phyloP scores from a whole-genome alignment of 2,113 vertebrate species.

The Hemiscyllium ocellatum region DNA sequence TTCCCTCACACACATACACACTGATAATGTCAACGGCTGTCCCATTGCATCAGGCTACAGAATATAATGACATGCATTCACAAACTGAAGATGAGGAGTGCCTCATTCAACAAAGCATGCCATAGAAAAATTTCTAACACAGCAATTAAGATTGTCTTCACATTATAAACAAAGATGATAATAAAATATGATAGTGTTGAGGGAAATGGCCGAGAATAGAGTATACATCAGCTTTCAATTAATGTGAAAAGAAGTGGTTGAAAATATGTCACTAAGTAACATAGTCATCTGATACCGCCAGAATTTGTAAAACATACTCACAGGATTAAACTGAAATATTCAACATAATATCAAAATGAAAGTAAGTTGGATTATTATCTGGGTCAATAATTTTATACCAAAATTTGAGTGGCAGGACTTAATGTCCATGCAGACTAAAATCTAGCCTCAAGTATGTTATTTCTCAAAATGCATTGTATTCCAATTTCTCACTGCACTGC shows the following conservation, averaged over 20 bases:
- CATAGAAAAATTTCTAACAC: constrained; percentile 7
- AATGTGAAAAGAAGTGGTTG: background rate
- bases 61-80: constrained; percentile 10
- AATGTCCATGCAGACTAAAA: background rate
- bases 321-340: constrained; percentile 3
- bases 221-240: constrained; percentile 33
- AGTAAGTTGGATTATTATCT: background rate
- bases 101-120: background rate
- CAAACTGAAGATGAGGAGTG: background rate
- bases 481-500: background rate
- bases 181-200: constrained; percentile 27
- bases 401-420: constrained; percentile 24
- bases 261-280: background rate
- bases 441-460: background rate
- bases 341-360: background rate
- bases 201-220: background rate
- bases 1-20: background rate
- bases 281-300: background rate
- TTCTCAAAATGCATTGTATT: background rate
- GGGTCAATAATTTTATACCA: constrained; percentile 4
- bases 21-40: constrained; percentile 21
- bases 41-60: background rate
- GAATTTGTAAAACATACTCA: background rate
- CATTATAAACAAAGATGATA: constrained; percentile 24
- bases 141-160: constrained; percentile 19